These are phyloP conservation scores for Pseudochaenichthys georgianus DNA, from an alignment of 2,797 vertebrate genomes.

Conservation along the genomic window DNA sequence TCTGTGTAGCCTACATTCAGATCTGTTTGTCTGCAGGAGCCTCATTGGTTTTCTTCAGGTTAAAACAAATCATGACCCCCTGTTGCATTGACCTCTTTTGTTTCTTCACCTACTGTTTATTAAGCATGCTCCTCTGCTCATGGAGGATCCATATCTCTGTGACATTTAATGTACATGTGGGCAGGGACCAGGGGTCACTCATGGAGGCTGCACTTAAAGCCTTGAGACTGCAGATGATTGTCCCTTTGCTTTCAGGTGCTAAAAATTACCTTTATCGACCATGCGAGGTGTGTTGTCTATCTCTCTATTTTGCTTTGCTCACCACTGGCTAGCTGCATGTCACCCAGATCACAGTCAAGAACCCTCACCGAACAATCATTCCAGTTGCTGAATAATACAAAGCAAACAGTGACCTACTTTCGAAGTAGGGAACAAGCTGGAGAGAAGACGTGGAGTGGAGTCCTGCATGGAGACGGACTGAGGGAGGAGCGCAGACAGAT, in stretches of 20 bases:
- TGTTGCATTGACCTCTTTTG: neutral
- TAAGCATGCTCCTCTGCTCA: slow-evolving; percentile 1
- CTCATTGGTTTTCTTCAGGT: neutral
- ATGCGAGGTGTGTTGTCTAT: slow-evolving; percentile 24
- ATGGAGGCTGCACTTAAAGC: neutral
- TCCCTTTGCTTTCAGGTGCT: slow-evolving; percentile 6
- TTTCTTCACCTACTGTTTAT: neutral
- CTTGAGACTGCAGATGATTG: neutral
- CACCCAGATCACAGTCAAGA: slow-evolving; percentile 78
- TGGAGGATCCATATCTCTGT: slow-evolving; percentile 1
- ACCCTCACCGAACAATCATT: slow-evolving; percentile 81
- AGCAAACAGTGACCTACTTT: slow-evolving; percentile 98
- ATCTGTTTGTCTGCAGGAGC: slow-evolving; percentile 6
- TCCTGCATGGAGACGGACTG: slow-evolving; percentile 8
- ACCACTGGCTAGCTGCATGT: slow-evolving; percentile 64
- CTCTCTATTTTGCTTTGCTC: slow-evolving; percentile 12
- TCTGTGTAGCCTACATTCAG: neutral
- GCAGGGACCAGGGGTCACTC: neutral
- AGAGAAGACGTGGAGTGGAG: slow-evolving; percentile 82
- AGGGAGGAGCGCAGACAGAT: neutral
- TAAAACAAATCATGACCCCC: slow-evolving; percentile 24
- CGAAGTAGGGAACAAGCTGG: slow-evolving; percentile 86
- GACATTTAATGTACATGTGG: slow-evolving; percentile 4
- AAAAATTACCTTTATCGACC: slow-evolving; percentile 6
- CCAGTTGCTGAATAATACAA: slow-evolving; percentile 93